Conservation (phyloP, 2,113 vertebrate species). For the Alosa alosa region DNA sequence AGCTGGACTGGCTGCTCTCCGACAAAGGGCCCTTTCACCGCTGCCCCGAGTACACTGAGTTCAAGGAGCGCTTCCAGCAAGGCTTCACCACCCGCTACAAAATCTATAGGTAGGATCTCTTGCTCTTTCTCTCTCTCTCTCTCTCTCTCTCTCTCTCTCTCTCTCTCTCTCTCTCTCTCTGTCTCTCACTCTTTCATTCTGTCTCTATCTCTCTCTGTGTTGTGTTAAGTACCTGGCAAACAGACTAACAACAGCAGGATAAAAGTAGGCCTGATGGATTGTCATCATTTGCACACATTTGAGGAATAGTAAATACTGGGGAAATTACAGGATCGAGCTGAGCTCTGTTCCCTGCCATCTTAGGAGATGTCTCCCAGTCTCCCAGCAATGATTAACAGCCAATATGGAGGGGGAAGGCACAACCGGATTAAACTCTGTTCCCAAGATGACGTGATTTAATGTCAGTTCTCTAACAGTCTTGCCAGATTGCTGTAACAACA, state of each 20-base stretch:
- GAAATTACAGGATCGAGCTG: not conserved
- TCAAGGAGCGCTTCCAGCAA: slow-evolving; percentile 91
- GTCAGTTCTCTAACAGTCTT: not conserved
- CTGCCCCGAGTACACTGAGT: slow-evolving; percentile 91
- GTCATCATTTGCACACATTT: not conserved
- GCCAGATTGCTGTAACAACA: not conserved
- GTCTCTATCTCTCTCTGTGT: not conserved
- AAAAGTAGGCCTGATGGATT: not conserved
- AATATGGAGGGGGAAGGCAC: not conserved
- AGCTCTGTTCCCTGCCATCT: not conserved
- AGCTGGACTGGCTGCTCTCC: slow-evolving; percentile 93
- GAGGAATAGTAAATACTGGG: not conserved
- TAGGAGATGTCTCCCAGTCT: not conserved
- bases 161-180: too few species aligned
- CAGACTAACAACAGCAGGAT: not conserved
- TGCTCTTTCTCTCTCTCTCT: too few species aligned
- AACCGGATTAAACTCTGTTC: not conserved
- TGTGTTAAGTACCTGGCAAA: not conserved
- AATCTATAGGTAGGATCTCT: slow-evolving; percentile 91
- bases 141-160: too few species aligned
- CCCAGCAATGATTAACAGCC: not conserved
- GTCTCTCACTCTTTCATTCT: too few species aligned
- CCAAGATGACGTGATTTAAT: not conserved
- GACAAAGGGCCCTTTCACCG: slow-evolving; percentile 95
- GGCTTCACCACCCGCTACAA: slow-evolving; percentile 97